phyloP scores from a whole-genome alignment of 2,888 invertebrate species.

The Drosophila nigritarsus region DNA sequence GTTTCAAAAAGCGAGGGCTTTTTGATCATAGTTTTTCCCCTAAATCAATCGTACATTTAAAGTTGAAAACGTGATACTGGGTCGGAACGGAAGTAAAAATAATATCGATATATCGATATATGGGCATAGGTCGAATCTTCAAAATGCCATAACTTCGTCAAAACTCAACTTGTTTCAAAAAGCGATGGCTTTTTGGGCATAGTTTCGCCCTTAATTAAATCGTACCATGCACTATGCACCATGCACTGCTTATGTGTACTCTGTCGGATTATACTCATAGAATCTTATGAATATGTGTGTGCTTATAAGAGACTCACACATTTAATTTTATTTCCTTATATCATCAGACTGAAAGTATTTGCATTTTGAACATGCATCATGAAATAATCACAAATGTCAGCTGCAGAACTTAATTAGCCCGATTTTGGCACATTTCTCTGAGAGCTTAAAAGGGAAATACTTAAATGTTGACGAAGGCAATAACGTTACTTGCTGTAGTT shows the following conservation, averaged over 20 bases:
- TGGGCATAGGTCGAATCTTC: too few relatives aligned
- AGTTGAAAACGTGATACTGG: too few relatives aligned
- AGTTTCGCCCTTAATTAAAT: too few relatives aligned
- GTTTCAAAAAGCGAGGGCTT: too few relatives aligned
- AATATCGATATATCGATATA: too few relatives aligned
- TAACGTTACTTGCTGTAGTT: conserved; percentile 20
- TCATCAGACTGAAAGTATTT: background rate
- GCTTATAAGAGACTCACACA: background rate
- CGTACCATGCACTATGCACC: too few relatives aligned
- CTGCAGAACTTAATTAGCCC: background rate
- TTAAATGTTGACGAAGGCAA: conserved; percentile 30
- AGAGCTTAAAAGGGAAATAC: conserved; percentile 12
- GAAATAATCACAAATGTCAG: background rate
- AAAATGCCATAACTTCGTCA: too few relatives aligned
- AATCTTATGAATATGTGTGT: background rate
- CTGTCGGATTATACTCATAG: background rate
- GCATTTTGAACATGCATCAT: background rate
- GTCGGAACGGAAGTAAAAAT: too few relatives aligned
- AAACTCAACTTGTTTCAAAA: too few relatives aligned
- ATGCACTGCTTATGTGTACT: background rate
- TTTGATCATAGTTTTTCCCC: too few relatives aligned
- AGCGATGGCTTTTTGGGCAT: too few relatives aligned
- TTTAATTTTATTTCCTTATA: background rate
- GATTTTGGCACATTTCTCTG: background rate
- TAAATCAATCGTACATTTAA: too few relatives aligned